Evolutionary conservation across 2,888 invertebrate species (phyloP), one percentile per base, ranked within the genome.

Genomic region (Drosophila lacicola): DNA sequence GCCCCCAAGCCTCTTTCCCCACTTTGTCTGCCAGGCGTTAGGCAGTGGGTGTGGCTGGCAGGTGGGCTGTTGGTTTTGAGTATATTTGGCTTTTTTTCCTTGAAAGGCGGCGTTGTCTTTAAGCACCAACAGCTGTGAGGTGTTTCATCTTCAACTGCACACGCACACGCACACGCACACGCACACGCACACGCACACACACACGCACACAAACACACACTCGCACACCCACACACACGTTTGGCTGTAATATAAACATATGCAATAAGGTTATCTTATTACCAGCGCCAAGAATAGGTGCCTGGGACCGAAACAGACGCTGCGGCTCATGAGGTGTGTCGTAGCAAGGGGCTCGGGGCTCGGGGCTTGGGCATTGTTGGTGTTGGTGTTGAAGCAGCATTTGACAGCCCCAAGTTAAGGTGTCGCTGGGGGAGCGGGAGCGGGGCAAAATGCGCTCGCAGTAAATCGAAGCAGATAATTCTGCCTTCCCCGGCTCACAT

Each of bases 221-320:
- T 34, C 42, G 29, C 25, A n/a, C 19, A 66, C 21, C 36, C 14
- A 6, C 10, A 21, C 42, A 21, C 42, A 49, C 36, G 34, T 50
- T 45, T 60, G 76, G 51, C 62, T 77, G 84, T 87, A 85, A 87
- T 87, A 87, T 85, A 84, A 84, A 85, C 85, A 84, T 87, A 85
- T 85, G 84, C 88, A 85, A 87, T 87, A 77, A 82, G 84, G 88
- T 84, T 85, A 84, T 82, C 84, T 84, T 85, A 87, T 84, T 87
- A 81, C 83, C 78, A 72, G 67, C 33, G 51, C 70, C 50, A 62
- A 72, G 41, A 56, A 63, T 70, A 63, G 62, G 34, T 37, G 56
- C 29, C 46, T 10, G 37, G 8, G 36, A 6, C 13, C 53, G 21
- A 34, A 33, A 44, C 25, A 45, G 45, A 45, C 17, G 60, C 17